Conservation (phyloP, 2,888 invertebrate species). For the Galerucella nymphaeae region DNA sequence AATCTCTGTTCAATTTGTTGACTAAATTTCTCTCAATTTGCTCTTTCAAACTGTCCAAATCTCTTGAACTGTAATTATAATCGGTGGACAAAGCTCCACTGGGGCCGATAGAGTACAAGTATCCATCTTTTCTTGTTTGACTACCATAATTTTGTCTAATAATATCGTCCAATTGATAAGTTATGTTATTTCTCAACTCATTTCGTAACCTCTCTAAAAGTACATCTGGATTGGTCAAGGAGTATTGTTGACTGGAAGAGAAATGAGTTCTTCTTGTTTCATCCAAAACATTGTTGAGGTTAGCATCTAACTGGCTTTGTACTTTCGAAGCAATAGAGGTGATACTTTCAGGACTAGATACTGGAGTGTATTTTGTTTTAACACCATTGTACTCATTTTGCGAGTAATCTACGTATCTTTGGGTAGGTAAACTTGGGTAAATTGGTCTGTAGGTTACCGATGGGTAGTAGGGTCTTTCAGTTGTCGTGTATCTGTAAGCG, state of each 20-base stretch:
- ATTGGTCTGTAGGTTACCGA: slow-evolving; percentile 25
- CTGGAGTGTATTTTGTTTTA: slow-evolving; percentile 49
- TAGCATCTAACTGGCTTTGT: slow-evolving; percentile 55
- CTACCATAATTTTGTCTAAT: slow-evolving; percentile 57
- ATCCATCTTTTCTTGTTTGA: slow-evolving; percentile 56
- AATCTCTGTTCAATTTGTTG: slow-evolving; percentile 54
- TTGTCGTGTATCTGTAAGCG: slow-evolving; percentile 36
- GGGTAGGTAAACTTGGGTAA: slow-evolving; percentile 25
- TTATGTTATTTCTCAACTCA: slow-evolving; percentile 58
- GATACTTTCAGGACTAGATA: slow-evolving; percentile 53
- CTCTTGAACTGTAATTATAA: slow-evolving; percentile 58
- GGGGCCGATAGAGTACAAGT: slow-evolving; percentile 54
- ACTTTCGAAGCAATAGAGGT: slow-evolving; percentile 57
- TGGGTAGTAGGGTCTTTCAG: slow-evolving; percentile 44
- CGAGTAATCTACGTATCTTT: slow-evolving; percentile 16
- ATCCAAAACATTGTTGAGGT: slow-evolving; percentile 55
- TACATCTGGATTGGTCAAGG: slow-evolving; percentile 50
- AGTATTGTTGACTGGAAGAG: slow-evolving; percentile 43
- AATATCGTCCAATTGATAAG: slow-evolving; percentile 56
- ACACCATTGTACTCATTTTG: slow-evolving; percentile 4
- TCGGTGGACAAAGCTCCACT: slow-evolving; percentile 51
- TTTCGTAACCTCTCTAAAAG: slow-evolving; percentile 56
- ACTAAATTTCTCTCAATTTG: slow-evolving; percentile 59
- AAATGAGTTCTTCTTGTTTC: slow-evolving; percentile 53
- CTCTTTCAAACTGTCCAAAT: slow-evolving; percentile 57